Percentiles rank a stretch among this genome's conserved stretches.
These are phyloP conservation scores for Aspidapion aeneum DNA, from an alignment of 2,888 invertebrate genomes.

Conservation along the genomic window DNA sequence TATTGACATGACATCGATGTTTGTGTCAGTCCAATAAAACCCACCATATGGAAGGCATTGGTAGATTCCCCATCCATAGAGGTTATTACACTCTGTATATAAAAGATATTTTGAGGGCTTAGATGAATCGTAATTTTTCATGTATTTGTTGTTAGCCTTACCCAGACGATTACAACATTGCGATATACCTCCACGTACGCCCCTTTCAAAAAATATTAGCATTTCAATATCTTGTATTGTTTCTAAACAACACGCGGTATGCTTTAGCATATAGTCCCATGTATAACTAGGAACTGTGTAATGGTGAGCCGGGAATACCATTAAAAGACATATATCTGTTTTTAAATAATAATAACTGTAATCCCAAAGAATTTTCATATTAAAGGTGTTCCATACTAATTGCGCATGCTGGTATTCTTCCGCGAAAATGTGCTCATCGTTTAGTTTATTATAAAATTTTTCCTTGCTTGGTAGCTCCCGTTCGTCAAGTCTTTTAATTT, in stretches of 20 bases:
- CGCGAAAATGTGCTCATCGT: slow-evolving; percentile 25
- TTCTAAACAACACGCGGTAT: slow-evolving; percentile 27
- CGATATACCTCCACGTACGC: slow-evolving; percentile 37
- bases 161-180: slow-evolving; percentile 31
- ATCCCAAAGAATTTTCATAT: slow-evolving; percentile 35
- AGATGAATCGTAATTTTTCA: not conserved
- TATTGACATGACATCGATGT: slow-evolving; percentile 16
- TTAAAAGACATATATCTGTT: slow-evolving; percentile 39
- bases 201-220: slow-evolving; percentile 34
- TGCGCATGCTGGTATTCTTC: slow-evolving; percentile 3
- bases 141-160: slow-evolving; percentile 36
- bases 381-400: slow-evolving; percentile 27
- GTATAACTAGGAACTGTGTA: slow-evolving; percentile 34
- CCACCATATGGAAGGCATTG: slow-evolving; percentile 31
- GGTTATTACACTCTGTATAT: slow-evolving; percentile 6
- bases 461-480: slow-evolving; percentile 28
- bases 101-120: slow-evolving; percentile 5
- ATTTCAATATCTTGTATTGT: slow-evolving; percentile 35
- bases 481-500: slow-evolving; percentile 18
- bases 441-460: slow-evolving; percentile 31
- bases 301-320: slow-evolving; percentile 38
- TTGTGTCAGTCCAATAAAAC: slow-evolving; percentile 14
- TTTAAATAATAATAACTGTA: slow-evolving; percentile 38
- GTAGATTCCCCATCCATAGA: slow-evolving; percentile 30
- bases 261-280: slow-evolving; percentile 35